Conservation (phyloP, 2,797 vertebrate genomes). For the Notamacropus eugenii region DNA sequence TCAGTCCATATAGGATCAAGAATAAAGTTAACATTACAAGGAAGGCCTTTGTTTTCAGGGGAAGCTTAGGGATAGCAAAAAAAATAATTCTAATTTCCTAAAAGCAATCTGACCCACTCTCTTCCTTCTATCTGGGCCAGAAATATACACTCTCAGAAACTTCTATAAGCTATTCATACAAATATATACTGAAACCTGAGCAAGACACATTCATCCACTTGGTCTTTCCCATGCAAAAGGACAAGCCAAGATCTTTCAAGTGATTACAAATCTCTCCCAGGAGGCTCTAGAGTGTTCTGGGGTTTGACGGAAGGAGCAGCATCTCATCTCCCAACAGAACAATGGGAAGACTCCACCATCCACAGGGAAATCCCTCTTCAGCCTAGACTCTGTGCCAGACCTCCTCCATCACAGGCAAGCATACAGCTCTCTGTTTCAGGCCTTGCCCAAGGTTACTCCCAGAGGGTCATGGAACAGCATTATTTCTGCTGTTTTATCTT, state of each 20-base stretch:
- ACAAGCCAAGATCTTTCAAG: neutral
- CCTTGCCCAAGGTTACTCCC: neutral
- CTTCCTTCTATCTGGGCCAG: neutral
- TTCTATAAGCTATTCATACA: neutral
- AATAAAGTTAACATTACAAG: neutral
- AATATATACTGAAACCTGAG: neutral
- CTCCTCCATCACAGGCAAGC: neutral
- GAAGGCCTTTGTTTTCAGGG: neutral
- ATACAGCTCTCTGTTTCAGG: neutral
- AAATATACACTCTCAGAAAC: neutral
- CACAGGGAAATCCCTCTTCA: neutral
- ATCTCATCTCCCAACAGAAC: neutral
- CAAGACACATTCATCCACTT: neutral
- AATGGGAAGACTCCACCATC: neutral
- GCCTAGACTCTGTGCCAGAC: neutral
- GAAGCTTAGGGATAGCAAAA: neutral
- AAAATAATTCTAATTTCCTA: neutral
- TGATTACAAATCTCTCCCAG: neutral
- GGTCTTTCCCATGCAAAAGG: neutral
- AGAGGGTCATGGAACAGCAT: neutral
- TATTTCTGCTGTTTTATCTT: neutral
- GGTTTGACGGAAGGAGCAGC: neutral
- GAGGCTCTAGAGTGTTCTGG: neutral
- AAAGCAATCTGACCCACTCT: neutral
- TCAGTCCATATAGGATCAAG: neutral